These are phyloP conservation scores for Calliopsis andreniformis DNA, from an alignment of 1,140 invertebrate genomes.

Conservation along the genomic window DNA sequence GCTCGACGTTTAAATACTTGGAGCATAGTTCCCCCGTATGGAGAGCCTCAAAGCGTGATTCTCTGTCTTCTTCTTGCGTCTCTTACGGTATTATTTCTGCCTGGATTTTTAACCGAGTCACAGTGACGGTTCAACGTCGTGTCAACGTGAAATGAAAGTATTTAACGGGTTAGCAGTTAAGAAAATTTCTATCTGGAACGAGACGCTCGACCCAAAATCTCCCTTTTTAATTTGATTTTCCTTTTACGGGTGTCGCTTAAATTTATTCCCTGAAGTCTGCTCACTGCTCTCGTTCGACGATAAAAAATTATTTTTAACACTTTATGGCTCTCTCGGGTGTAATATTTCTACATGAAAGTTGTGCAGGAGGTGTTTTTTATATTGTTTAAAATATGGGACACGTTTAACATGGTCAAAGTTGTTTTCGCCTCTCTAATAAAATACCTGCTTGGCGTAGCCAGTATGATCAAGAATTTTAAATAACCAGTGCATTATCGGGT, in stretches of 20 bases:
- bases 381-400: not conserved
- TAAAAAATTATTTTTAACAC: conserved; percentile 25
- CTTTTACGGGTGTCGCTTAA: not conserved
- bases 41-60: conserved; percentile 37
- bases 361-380: not conserved
- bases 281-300: not conserved
- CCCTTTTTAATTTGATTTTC: conserved; percentile 9
- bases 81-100: not conserved
- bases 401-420: conserved; percentile 11
- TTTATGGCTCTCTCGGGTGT: conserved; percentile 14
- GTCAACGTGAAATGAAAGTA: not conserved
- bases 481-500: not conserved
- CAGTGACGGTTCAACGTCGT: too few relatives aligned
- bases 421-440: not conserved
- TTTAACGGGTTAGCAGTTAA: not conserved
- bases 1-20: conserved; percentile 53
- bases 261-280: conserved; percentile 30
- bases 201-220: too few relatives aligned
- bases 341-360: conserved; percentile 27
- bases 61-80: conserved; percentile 45
- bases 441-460: not conserved
- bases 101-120: conserved; percentile 28
- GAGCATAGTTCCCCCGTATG: conserved; percentile 24
- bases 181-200: not conserved
- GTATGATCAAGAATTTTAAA: not conserved